Evolutionary conservation across 2,888 invertebrate genomes (phyloP).

Genomic region (Diplazon laetatorius): DNA sequence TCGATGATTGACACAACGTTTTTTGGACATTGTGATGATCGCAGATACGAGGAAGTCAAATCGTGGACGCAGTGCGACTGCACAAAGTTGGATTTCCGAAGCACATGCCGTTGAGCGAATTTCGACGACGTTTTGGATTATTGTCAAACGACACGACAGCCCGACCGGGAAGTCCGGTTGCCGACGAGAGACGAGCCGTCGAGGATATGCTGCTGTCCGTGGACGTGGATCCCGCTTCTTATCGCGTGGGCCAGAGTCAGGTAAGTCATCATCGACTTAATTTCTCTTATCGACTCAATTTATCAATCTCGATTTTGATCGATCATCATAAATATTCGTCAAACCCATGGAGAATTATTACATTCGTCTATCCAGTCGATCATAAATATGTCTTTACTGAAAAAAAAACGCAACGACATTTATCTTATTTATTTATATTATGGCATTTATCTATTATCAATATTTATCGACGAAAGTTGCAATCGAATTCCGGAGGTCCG

Average conservation of each 20-base stretch:
- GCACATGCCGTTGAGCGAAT: slow-evolving; percentile 94
- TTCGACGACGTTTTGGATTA: slow-evolving; percentile 91
- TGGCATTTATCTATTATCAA: too few relatives aligned
- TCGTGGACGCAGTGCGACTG: slow-evolving; percentile 93
- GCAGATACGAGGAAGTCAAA: slow-evolving; percentile 94
- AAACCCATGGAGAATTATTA: slow-evolving; percentile 26
- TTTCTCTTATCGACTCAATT: neutral
- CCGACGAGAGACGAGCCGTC: slow-evolving; percentile 87
- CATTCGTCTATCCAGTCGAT: too few relatives aligned
- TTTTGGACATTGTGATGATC: slow-evolving; percentile 68
- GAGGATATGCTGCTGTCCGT: slow-evolving; percentile 92
- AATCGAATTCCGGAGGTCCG: too few relatives aligned
- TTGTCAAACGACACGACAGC: slow-evolving; percentile 82
- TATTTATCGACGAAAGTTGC: too few relatives aligned
- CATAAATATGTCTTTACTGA: too few relatives aligned
- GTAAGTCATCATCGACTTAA: slow-evolving; percentile 86
- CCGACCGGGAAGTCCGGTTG: slow-evolving; percentile 80
- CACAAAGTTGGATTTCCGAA: slow-evolving; percentile 98
- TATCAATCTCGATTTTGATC: too few relatives aligned
- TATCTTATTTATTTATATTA: too few relatives aligned
- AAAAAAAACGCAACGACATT: too few relatives aligned
- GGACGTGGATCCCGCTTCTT: slow-evolving; percentile 93
- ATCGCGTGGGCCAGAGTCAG: slow-evolving; percentile 96
- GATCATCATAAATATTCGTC: too few relatives aligned
- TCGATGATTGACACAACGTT: too few relatives aligned